Conservation (phyloP, 2,113 vertebrate genomes). For the Halichoerus grypus region DNA sequence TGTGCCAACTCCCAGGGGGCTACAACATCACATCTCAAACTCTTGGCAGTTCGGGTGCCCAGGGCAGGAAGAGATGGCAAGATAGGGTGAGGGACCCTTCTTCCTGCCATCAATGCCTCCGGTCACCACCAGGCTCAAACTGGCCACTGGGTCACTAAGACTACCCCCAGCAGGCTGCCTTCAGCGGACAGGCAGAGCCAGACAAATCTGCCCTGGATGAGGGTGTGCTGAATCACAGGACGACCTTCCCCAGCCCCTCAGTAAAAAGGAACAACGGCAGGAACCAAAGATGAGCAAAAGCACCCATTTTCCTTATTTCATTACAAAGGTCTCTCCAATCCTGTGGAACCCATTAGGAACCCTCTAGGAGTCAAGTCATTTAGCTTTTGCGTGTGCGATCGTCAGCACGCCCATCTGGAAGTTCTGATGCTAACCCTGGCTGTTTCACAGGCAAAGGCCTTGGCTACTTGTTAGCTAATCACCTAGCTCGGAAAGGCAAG, state of each 20-base stretch:
- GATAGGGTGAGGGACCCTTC: neutral
- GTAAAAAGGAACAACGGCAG: neutral
- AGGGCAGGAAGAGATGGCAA: neutral
- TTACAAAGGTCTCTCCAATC: neutral
- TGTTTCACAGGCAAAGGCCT: neutral
- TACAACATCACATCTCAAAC: neutral
- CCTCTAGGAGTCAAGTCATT: neutral
- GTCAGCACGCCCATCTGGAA: too few species aligned
- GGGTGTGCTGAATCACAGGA: neutral
- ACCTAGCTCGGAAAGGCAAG: neutral
- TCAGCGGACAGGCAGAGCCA: neutral
- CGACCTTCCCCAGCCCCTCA: neutral
- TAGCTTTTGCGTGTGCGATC: neutral
- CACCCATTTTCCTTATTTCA: neutral
- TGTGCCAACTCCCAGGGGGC: neutral
- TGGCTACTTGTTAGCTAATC: neutral
- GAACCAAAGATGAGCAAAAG: neutral
- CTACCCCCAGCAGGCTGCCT: neutral
- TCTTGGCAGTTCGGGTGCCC: neutral
- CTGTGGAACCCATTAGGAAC: neutral
- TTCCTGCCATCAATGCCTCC: neutral
- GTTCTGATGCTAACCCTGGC: neutral
- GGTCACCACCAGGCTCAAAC: neutral
- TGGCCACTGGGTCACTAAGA: neutral
- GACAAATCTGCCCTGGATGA: neutral